Conservation (phyloP, 2,888 invertebrate species). For the Xanthorhoe spadicearia region DNA sequence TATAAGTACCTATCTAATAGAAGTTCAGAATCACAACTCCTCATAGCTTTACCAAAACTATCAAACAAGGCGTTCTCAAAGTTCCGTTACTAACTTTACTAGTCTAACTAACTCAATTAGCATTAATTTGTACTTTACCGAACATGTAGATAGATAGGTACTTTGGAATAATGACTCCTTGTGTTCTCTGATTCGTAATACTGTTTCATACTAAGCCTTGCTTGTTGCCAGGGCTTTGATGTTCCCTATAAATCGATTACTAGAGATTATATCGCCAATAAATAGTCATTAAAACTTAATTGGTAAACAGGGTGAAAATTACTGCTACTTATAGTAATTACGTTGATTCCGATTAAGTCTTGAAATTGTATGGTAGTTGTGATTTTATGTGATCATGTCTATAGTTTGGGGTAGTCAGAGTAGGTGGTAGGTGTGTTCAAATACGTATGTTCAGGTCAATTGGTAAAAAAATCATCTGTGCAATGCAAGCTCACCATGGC, state of each 20-base stretch:
- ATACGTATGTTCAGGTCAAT: no score
- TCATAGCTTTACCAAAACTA: background rate
- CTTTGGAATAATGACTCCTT: conserved; percentile 55
- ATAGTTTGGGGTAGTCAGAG: no score
- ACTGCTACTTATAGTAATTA: no score
- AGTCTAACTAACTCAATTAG: conserved; percentile 55
- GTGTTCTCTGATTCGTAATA: conserved; percentile 56
- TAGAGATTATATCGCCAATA: no score
- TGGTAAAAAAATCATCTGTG: no score
- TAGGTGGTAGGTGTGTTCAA: no score
- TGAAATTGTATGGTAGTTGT: no score
- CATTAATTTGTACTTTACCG: conserved; percentile 52
- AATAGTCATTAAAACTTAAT: no score
- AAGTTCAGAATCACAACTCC: background rate
- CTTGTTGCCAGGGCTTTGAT: background rate
- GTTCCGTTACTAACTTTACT: conserved; percentile 46
- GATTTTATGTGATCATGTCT: no score
- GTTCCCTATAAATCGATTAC: background rate
- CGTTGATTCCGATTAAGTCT: no score
- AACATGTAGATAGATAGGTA: background rate
- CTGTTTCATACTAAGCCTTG: background rate
- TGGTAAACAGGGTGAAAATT: no score
- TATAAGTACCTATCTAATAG: background rate
- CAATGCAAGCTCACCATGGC: no score
- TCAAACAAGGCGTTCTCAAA: conserved; percentile 23